Evolutionary conservation across 2,113 vertebrate species (phyloP), one percentile per base, ranked within the genome.

Genomic region (Labeo catla): DNA sequence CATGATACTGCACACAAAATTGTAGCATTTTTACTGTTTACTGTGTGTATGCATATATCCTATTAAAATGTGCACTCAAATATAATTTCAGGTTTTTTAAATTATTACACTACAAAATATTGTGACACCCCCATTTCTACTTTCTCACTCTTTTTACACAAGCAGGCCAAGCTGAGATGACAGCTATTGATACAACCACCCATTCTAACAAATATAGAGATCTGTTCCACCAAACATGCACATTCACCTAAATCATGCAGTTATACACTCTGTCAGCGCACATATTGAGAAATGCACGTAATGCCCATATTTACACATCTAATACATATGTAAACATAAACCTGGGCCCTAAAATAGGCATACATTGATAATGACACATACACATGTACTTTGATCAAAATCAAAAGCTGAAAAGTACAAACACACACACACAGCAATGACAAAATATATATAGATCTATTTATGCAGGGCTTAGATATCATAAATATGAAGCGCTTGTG

Each of bases 101-200:
- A 21, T 59, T 43, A 63, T 28, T 72, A 43, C 36, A 43, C 16
- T 9, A 72, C 68, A 21, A 43, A 43, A 43, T 52, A 52, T 19
- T 59, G 34, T 76, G 15, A 85, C 54, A 76, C 72, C 91, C 86
- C 87, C 50, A 84, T 92, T 86, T 86, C 89, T 87, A 83, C 88
- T 89, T 89, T 74, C 89, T 90, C 92, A 89, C 87, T 89, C 91
- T 57, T 16, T 59, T 59, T 59, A 86, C 49, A 84, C 77, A 90
- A 90, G 84, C 89, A 91, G 88, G 89, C 81, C 88, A 87, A 86
- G 85, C 90, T 86, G 87, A 91, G 86, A 92, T 91, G 83, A 90
- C 88, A 89, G 88, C 84, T 87, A 81, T 15, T 92, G 90, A 94
- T 90, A 91, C 83, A 66, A 84, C 85, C 89, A 91, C 86, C 88